These are phyloP conservation scores for Callinectes sapidus DNA, from an alignment of 2,888 invertebrate genomes.

Conservation along the genomic window DNA sequence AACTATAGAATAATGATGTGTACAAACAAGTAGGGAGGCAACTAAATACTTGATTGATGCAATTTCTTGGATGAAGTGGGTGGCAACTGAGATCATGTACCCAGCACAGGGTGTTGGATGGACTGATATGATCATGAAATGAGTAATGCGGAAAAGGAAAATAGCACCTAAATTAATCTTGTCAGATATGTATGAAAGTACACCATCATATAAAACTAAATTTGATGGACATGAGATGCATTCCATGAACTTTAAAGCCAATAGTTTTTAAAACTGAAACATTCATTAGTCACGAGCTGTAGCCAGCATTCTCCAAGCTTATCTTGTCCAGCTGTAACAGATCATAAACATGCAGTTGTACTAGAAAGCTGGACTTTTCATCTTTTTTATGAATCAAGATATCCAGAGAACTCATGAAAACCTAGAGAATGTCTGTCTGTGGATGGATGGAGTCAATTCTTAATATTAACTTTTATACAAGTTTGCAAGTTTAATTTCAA, in stretches of 20 bases:
- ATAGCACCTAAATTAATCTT: constrained; percentile 50
- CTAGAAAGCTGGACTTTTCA: background rate
- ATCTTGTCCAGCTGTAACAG: constrained; percentile 5
- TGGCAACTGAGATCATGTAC: constrained; percentile 63
- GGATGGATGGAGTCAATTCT: constrained; percentile 37
- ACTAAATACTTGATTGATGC: constrained; percentile 2
- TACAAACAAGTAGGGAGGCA: constrained; percentile 15
- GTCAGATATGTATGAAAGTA: constrained; percentile 4
- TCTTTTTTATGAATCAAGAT: background rate
- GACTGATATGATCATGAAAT: constrained; percentile 49
- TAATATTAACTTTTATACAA: constrained; percentile 32
- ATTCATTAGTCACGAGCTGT: constrained; percentile 28
- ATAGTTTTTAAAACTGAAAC: constrained; percentile 4
- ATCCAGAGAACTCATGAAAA: background rate
- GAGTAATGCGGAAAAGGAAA: constrained; percentile 43
- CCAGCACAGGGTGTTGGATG: constrained; percentile 49
- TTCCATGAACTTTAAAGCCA: background rate
- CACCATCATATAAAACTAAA: constrained; percentile 37
- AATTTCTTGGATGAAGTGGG: constrained; percentile 16
- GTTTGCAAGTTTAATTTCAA: constrained; percentile 30
- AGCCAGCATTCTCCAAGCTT: background rate
- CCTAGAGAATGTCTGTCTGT: constrained; percentile 23
- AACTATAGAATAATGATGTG: constrained; percentile 20
- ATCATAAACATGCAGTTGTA: constrained; percentile 20
- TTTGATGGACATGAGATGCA: background rate